Percentiles rank a stretch among this genome's conserved stretches.
Evolutionary conservation across 2,113 vertebrate species (phyloP).

Genomic region (Morone saxatilis): DNA sequence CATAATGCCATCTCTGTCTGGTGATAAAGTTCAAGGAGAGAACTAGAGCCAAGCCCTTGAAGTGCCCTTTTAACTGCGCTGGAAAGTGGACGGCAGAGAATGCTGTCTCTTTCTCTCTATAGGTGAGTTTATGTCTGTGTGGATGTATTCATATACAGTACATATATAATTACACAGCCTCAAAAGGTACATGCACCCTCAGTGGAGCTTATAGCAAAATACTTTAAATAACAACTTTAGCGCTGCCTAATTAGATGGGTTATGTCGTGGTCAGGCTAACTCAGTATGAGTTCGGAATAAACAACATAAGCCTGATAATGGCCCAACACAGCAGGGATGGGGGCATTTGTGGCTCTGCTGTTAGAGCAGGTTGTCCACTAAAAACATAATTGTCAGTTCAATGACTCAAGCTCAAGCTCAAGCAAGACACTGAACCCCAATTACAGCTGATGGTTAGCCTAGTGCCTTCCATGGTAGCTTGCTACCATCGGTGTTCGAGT

Average conservation of each 20-base stretch:
- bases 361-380: not conserved
- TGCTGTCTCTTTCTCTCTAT: not conserved
- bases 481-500: not conserved
- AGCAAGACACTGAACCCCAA: not conserved
- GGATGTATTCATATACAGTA: not conserved
- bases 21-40: conserved; percentile 78
- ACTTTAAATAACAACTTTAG: not conserved
- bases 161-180: not conserved
- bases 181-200: not conserved
- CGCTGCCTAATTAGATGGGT: not conserved
- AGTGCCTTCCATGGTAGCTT: not conserved
- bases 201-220: not conserved
- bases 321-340: not conserved
- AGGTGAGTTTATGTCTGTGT: not conserved
- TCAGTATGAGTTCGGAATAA: not conserved
- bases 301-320: not conserved
- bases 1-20: conserved; percentile 67
- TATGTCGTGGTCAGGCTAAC: not conserved
- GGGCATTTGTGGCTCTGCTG: not conserved
- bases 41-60: conserved; percentile 52
- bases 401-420: not conserved
- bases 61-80: conserved; percentile 52
- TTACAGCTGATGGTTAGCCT: not conserved
- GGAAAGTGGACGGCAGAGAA: conserved; percentile 16
- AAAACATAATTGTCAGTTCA: not conserved